These are phyloP conservation scores for Montipora sp. DNA, from an alignment of 64 coral and sea anemone species.

Conservation along the genomic window DNA sequence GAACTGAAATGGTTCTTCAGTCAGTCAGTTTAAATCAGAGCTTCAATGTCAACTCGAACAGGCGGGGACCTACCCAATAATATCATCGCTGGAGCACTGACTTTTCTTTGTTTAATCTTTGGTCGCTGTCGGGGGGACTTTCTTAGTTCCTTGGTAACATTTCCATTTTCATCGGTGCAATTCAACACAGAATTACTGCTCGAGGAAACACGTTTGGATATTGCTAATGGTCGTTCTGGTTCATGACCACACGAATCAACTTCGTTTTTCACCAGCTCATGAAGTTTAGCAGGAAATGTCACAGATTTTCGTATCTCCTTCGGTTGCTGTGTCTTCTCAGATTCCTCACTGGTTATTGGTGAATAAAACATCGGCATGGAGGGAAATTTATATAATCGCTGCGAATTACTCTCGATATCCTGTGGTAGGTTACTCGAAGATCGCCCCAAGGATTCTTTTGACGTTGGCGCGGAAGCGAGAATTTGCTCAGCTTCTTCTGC, in stretches of 20 bases:
- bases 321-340: neutral
- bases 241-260: neutral
- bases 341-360: neutral
- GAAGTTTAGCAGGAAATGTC: neutral
- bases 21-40: conserved; percentile 24
- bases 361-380: conserved; percentile 44
- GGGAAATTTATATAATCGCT: conserved; percentile 37
- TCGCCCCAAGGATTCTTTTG: conserved; percentile 2
- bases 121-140: neutral
- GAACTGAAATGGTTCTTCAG: neutral
- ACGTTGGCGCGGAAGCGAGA: neutral
- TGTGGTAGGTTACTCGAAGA: conserved; percentile 2
- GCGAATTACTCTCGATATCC: neutral
- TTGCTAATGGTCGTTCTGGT: neutral
- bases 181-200: neutral
- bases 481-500: conserved; percentile 38
- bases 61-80: neutral
- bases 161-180: conserved; percentile 6
- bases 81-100: neutral
- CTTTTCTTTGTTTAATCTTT: neutral
- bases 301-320: neutral
- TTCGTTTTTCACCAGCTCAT: neutral
- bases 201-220: neutral
- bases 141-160: neutral
- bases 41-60: conserved; percentile 37